These are phyloP conservation scores for Aspidapion aeneum DNA, from an alignment of 2,888 invertebrate species.

Conservation along the genomic window DNA sequence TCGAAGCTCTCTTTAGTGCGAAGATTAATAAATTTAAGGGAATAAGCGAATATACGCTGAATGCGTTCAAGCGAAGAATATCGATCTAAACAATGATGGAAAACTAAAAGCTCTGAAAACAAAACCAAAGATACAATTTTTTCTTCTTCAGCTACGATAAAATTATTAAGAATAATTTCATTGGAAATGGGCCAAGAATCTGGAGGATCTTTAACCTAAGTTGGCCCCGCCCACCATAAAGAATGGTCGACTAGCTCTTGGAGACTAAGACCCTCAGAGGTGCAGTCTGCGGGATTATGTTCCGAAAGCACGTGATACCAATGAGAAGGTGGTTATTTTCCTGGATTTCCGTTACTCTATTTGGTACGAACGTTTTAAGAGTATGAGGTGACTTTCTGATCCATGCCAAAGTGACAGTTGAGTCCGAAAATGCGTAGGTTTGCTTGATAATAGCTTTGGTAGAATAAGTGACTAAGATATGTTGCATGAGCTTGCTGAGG, in stretches of 20 bases:
- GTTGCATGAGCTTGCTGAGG: background rate
- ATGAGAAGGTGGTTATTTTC: background rate
- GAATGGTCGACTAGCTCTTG: background rate
- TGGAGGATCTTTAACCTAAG: background rate
- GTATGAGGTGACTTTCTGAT: no score
- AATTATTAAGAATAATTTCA: background rate
- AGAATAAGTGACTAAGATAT: background rate
- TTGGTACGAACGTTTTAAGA: no score
- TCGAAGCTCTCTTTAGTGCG: background rate
- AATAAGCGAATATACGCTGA: background rate
- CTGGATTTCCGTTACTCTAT: no score
- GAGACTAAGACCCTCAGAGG: background rate
- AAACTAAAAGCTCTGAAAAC: background rate
- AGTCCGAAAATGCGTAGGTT: background rate
- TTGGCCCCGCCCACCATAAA: background rate
- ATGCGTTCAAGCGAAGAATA: background rate
- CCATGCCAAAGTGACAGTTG: no score
- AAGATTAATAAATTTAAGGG: background rate
- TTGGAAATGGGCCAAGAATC: background rate
- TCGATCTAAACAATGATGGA: background rate
- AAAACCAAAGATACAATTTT: background rate
- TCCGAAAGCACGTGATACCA: background rate
- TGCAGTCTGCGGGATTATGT: background rate
- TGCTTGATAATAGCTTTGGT: background rate
- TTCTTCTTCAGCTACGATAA: background rate